Percentiles rank a stretch among this genome's conserved stretches.
Conservation (phyloP, 2,797 vertebrate species). For the Psittacula echo region DNA sequence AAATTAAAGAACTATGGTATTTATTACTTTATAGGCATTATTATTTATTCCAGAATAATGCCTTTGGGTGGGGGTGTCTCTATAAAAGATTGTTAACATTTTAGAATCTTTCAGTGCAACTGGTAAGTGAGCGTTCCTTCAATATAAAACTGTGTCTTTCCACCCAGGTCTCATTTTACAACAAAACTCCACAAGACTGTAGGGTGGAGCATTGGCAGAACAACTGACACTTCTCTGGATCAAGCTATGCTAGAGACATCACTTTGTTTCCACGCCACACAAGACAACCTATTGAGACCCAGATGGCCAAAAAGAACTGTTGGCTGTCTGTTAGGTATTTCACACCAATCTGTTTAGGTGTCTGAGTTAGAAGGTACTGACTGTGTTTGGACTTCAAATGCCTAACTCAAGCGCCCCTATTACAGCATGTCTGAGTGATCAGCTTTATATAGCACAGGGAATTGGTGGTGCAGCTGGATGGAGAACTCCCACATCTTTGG, state of each 20-base stretch:
- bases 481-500: background rate
- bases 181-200: background rate
- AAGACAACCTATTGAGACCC: background rate
- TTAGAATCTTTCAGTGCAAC: background rate
- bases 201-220: background rate
- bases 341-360: background rate
- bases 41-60: background rate
- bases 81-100: background rate
- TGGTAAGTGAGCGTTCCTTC: background rate
- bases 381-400: background rate
- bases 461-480: background rate
- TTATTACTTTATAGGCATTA: background rate
- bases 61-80: background rate
- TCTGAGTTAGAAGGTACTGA: background rate
- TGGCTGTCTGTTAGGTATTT: background rate
- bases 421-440: background rate
- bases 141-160: background rate
- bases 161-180: background rate
- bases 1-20: background rate
- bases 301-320: background rate
- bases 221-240: background rate
- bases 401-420: background rate
- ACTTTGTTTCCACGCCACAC: background rate
- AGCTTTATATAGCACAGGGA: background rate
- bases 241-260: background rate